These are phyloP conservation scores for Drosophila leonis DNA, from an alignment of 2,888 invertebrate genomes.

Conservation along the genomic window DNA sequence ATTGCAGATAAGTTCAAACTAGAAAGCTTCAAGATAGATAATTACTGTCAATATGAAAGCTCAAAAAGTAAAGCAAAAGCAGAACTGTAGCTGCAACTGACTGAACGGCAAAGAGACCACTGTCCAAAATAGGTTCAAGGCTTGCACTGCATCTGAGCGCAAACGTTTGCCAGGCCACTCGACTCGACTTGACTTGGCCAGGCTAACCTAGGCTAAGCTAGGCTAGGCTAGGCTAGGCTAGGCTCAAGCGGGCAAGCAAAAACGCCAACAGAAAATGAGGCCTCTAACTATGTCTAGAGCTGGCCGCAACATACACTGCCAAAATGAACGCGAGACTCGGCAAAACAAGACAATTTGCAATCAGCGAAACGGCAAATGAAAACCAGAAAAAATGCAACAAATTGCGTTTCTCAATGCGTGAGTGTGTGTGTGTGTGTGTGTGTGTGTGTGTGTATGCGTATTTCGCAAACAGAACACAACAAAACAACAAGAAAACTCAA, in stretches of 20 bases:
- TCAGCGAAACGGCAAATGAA: constrained; percentile 73
- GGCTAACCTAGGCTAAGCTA: constrained; percentile 20
- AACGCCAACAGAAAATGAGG: constrained; percentile 62
- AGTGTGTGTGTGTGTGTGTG: constrained; percentile 38
- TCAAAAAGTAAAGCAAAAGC: not conserved
- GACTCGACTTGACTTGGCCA: not conserved
- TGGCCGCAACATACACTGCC: constrained; percentile 58
- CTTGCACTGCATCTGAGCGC: constrained; percentile 46
- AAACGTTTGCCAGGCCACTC: constrained; percentile 22
- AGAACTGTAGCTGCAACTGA: constrained; percentile 7
- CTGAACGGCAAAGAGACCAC: constrained; percentile 21
- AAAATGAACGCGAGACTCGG: constrained; percentile 62
- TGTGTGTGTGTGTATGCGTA: constrained; percentile 47
- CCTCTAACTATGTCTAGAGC: constrained; percentile 56
- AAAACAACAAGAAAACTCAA: constrained; percentile 17
- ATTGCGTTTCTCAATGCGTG: constrained; percentile 73
- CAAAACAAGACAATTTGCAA: constrained; percentile 78
- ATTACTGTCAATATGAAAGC: constrained; percentile 2
- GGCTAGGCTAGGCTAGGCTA: constrained; percentile 22
- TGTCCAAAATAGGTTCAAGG: constrained; percentile 65
- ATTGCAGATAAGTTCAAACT: not conserved
- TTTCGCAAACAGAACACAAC: constrained; percentile 60
- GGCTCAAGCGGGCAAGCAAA: constrained; percentile 32
- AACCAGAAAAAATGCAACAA: constrained; percentile 77
- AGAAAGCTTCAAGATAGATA: not conserved